Conservation (phyloP, 30 jellyfish, hydroid and myxozoan species). For the Clytia hemisphaerica region DNA sequence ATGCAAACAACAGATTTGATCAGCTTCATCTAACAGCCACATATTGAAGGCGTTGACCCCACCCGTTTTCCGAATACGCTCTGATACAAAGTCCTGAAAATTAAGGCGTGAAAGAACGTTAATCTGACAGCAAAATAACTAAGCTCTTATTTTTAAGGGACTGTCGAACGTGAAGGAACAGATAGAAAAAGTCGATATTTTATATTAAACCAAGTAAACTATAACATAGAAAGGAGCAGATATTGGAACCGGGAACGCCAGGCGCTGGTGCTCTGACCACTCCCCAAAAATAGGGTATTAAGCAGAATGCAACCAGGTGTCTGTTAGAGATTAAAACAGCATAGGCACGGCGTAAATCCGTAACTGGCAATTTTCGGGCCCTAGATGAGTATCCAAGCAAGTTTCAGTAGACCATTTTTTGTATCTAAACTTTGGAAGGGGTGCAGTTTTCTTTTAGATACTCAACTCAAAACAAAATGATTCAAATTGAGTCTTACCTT, state of each 20-base stretch:
- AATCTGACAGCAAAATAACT: background rate
- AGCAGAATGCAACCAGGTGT: too few relatives aligned
- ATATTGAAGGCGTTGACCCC: slow-evolving; percentile 64
- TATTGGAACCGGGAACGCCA: too few relatives aligned
- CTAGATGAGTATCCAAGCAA: background rate
- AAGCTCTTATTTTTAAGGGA: background rate
- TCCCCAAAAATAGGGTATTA: too few relatives aligned
- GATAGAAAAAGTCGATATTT: too few relatives aligned
- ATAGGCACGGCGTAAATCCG: background rate
- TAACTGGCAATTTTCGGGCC: background rate
- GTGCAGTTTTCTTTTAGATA: background rate
- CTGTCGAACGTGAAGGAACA: background rate
- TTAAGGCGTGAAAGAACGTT: background rate
- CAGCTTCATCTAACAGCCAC: slow-evolving; percentile 60
- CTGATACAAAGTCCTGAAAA: slow-evolving; percentile 58
- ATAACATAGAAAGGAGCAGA: slow-evolving; percentile 1
- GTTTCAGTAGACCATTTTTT: background rate
- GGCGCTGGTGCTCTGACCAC: too few relatives aligned
- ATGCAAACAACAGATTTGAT: slow-evolving; percentile 42
- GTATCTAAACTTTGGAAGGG: background rate
- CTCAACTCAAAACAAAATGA: background rate
- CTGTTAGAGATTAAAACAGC: too few relatives aligned
- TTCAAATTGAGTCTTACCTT: slow-evolving; percentile 36
- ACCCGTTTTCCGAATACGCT: slow-evolving; percentile 63
- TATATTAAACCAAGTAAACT: too few relatives aligned